Conservation (phyloP, 2,888 invertebrate species). For the Salpingus planirostris region DNA sequence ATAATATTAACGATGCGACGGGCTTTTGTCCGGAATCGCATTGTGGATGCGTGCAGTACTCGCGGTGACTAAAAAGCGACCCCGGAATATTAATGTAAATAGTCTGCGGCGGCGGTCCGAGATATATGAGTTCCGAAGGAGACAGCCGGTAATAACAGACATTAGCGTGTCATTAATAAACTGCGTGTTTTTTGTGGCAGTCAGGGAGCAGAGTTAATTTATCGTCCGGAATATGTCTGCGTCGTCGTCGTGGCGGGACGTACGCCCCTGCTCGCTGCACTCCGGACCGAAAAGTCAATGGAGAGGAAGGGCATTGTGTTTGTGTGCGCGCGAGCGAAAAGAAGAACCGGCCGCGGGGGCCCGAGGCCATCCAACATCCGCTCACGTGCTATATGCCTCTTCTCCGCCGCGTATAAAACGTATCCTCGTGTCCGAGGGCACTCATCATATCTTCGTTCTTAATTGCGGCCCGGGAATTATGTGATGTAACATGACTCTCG, state of each 20-base stretch:
- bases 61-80: constrained; percentile 1
- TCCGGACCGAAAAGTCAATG: neutral
- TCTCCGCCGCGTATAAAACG: constrained; percentile 9
- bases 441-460: constrained; percentile 28
- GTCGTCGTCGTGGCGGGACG: constrained; percentile 19
- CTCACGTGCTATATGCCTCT: constrained; percentile 32
- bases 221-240: constrained; percentile 20
- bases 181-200: constrained; percentile 18
- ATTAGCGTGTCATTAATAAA: constrained; percentile 26
- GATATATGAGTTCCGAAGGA: constrained; percentile 3
- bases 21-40: too few species aligned
- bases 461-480: constrained; percentile 37
- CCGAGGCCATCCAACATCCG: constrained; percentile 25
- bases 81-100: constrained; percentile 3
- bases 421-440: constrained; percentile 21
- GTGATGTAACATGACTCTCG: constrained; percentile 35
- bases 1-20: too few species aligned
- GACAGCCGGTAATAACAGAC: constrained; percentile 21
- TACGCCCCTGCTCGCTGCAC: constrained; percentile 19
- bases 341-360: constrained; percentile 16
- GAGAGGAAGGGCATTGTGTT: constrained; percentile 15
- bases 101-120: constrained; percentile 1
- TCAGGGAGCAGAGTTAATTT: constrained; percentile 22
- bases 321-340: neutral
- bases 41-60: too few species aligned